A percentile compares a stretch with the other conserved stretches of the same genome.
Conservation (phyloP, 1,140 invertebrate species). For the Drosophila sechellia region DNA sequence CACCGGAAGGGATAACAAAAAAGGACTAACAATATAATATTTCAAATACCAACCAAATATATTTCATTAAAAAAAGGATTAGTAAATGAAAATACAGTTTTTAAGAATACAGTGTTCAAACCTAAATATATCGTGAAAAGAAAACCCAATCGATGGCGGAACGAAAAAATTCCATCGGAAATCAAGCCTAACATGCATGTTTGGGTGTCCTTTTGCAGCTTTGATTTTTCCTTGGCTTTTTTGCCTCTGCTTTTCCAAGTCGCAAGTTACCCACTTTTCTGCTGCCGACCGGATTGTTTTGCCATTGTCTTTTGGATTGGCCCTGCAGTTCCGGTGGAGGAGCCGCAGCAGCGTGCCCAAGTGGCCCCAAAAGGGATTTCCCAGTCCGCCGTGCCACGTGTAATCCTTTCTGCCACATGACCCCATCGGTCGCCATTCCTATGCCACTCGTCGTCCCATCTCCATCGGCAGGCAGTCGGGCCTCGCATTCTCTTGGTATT, state of each 20-base stretch:
- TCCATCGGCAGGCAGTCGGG: neutral
- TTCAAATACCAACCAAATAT: too few relatives aligned
- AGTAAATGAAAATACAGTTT: too few relatives aligned
- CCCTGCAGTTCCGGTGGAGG: slow-evolving; percentile 58
- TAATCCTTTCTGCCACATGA: slow-evolving; percentile 67
- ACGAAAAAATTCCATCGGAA: slow-evolving; percentile 8
- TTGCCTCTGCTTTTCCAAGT: slow-evolving; percentile 15
- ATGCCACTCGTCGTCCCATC: slow-evolving; percentile 1
- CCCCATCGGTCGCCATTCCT: slow-evolving; percentile 24
- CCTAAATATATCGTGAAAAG: too few relatives aligned
- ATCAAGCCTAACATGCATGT: slow-evolving; percentile 39
- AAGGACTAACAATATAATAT: too few relatives aligned
- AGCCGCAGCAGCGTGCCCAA: slow-evolving; percentile 69
- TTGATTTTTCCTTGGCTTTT: slow-evolving; percentile 12
- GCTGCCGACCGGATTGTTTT: slow-evolving; percentile 4
- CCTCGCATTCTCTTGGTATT: slow-evolving; percentile 24
- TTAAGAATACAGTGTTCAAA: too few relatives aligned
- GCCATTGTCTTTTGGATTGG: slow-evolving; percentile 49
- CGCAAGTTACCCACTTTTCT: slow-evolving; percentile 21
- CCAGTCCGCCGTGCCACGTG: slow-evolving; percentile 45
- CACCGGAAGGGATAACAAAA: too few relatives aligned
- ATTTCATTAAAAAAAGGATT: too few relatives aligned
- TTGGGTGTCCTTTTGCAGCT: slow-evolving; percentile 6
- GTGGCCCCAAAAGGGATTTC: slow-evolving; percentile 64
- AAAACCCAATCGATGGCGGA: slow-evolving; percentile 9